phyloP scores from a whole-genome alignment of 30 jellyfish, hydroid and myxozoan species.

The Hydractinia symbiolongicarpus region DNA sequence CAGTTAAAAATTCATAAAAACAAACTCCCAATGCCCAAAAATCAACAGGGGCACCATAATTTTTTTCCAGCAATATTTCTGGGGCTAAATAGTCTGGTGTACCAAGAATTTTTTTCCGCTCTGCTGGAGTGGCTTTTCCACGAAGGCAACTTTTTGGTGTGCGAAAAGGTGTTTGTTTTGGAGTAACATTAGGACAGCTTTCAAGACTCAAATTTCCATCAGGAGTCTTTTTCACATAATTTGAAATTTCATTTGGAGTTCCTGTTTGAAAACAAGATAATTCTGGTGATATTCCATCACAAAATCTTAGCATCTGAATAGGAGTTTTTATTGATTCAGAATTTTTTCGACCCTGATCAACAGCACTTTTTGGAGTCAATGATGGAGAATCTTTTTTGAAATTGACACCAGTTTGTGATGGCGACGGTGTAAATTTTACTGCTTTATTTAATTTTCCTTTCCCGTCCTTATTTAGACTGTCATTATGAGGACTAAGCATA shows the following conservation, averaged over 20 bases:
- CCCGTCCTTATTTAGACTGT: not conserved
- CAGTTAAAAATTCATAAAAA: conserved; percentile 76
- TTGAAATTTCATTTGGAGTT: not conserved
- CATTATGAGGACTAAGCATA: conserved; percentile 15
- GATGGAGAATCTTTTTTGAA: conserved; percentile 10
- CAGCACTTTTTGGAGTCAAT: conserved; percentile 15
- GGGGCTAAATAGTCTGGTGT: conserved; percentile 96
- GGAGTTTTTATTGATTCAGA: conserved; percentile 8
- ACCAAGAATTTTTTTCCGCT: conserved; percentile 47
- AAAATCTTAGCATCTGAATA: conserved; percentile 10
- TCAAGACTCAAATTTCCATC: not conserved
- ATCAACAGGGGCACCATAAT: conserved; percentile 78
- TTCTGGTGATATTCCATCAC: conserved; percentile 20
- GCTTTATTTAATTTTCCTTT: not conserved
- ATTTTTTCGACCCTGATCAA: not conserved
- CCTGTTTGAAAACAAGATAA: not conserved
- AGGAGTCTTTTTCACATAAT: conserved; percentile 1
- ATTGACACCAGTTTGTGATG: not conserved
- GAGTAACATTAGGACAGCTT: not conserved
- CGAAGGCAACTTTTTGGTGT: conserved; percentile 74
- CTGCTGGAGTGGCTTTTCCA: conserved; percentile 50
- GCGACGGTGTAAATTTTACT: conserved; percentile 8
- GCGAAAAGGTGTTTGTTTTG: conserved; percentile 65
- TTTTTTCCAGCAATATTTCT: conserved; percentile 65
- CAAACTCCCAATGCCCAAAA: conserved; percentile 96